phyloP scores from a whole-genome alignment of 2,113 vertebrate genomes.

The Embiotoca jacksoni region DNA sequence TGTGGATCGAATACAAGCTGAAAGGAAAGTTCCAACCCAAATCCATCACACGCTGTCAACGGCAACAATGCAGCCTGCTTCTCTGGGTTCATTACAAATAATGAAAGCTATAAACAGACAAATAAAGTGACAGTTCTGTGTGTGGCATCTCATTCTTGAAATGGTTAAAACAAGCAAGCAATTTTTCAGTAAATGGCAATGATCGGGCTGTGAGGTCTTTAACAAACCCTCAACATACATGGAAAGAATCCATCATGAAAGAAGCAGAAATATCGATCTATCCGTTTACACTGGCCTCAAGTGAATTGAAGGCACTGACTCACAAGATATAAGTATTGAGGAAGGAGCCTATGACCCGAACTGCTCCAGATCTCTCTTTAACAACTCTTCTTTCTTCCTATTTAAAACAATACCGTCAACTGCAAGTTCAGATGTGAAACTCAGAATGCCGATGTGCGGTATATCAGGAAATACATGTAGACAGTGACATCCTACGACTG shows the following conservation, averaged over 20 bases:
- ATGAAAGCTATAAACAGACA: neutral
- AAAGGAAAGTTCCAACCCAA: conserved; percentile 15
- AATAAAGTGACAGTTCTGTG: neutral
- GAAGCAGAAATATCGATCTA: neutral
- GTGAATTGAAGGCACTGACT: neutral
- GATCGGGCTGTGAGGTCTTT: too few relatives aligned
- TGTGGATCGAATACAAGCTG: conserved; percentile 18
- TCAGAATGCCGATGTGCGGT: neutral
- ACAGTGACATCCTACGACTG: too few relatives aligned
- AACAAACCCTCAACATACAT: too few relatives aligned
- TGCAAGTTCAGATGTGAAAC: neutral
- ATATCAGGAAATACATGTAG: too few relatives aligned
- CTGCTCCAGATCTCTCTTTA: neutral
- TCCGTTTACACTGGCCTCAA: neutral
- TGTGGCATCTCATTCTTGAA: neutral
- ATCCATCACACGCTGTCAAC: neutral
- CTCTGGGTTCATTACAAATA: neutral
- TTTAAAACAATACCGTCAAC: neutral
- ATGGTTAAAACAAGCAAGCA: too few relatives aligned
- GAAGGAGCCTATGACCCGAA: neutral
- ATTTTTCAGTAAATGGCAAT: too few relatives aligned
- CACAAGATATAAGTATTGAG: neutral
- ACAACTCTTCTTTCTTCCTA: neutral
- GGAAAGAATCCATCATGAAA: neutral
- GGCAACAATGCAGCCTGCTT: neutral